phyloP scores from a whole-genome alignment of 2,113 vertebrate genomes.

The Grammomys surdaster region DNA sequence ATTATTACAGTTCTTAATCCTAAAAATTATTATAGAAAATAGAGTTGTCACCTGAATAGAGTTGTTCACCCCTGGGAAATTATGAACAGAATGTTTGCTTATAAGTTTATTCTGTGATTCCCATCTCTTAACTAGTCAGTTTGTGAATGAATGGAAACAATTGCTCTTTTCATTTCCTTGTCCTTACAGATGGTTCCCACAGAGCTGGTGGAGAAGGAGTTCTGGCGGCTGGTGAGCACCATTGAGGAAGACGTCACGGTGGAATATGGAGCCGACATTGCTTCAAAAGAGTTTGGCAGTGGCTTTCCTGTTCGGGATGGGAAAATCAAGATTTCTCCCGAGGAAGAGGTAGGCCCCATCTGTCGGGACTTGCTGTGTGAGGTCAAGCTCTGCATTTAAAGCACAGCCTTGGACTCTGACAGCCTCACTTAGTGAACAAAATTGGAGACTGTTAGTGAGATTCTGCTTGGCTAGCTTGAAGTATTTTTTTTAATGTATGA shows the following conservation, averaged over 20 bases:
- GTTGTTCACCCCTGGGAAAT: background rate
- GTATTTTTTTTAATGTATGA: too few relatives aligned
- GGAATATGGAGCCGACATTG: conserved; percentile 98
- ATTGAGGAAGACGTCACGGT: conserved; percentile 99
- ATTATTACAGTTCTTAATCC: background rate
- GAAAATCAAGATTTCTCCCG: conserved; percentile 92
- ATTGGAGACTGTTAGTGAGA: background rate
- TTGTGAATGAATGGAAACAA: background rate
- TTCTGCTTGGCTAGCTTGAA: background rate
- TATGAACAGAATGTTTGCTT: background rate
- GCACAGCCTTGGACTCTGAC: background rate
- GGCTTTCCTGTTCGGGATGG: conserved; percentile 96
- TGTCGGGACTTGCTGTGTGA: background rate
- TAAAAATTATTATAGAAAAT: background rate
- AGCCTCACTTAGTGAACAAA: background rate
- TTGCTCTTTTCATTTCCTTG: background rate
- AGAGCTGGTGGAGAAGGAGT: conserved; percentile 98
- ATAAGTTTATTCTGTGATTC: background rate
- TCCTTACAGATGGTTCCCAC: conserved; percentile 96
- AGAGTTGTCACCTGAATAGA: background rate
- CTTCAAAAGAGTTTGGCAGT: conserved; percentile 98
- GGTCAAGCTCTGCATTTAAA: background rate
- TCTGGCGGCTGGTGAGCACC: conserved; percentile 97
- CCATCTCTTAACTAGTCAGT: background rate
- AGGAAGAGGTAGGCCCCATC: conserved; percentile 92